Evolutionary conservation across 2,888 invertebrate species (phyloP), one percentile per base, ranked within the genome.

Genomic region (Erebia aethiops): DNA sequence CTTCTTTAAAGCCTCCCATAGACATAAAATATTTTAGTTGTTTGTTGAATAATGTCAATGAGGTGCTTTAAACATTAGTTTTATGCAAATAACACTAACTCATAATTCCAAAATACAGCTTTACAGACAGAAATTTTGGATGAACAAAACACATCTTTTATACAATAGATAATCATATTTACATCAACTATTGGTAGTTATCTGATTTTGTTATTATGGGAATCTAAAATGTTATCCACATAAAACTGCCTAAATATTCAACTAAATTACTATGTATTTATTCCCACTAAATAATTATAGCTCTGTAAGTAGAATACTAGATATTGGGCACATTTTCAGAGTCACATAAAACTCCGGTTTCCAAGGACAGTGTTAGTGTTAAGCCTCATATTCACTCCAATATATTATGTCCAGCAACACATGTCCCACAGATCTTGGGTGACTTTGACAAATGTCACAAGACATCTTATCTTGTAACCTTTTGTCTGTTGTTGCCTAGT

Each of bases 21-120:
- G 71, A 69, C 70, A 71, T 71, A 41, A 41, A 57, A 16, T 46
- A 67, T 60, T 67, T 26, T 35, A 62, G 58, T 57, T 41, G 57
- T 70, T 60, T 60, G 60, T 16, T 63, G 13, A 46, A 43, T 60
- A 65, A 64, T 66, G 65, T 62, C 73, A 69, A 54, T 70, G 72
- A 68, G 64, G 57, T 62, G 73, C 73, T 70, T 70, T 63, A 65
- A 54, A 49, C 35, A n/a, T 16, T 41, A 46, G 43, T 65, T 67
- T 66, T 71, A 70, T 68, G 72, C 72, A 70, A 68, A 74, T 70
- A 72, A 74, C 72, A 70, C 49, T 54, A 68, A 71, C 64, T 57
- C 60, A 67, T 52, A 67, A 18, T 14, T 51, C 58, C 21, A 51
- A 56, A 70, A 46, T 66, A 62, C 60, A 68, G 70, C 70, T 70